Conservation (phyloP, 2,113 vertebrate genomes). For the Daboia siamensis region DNA sequence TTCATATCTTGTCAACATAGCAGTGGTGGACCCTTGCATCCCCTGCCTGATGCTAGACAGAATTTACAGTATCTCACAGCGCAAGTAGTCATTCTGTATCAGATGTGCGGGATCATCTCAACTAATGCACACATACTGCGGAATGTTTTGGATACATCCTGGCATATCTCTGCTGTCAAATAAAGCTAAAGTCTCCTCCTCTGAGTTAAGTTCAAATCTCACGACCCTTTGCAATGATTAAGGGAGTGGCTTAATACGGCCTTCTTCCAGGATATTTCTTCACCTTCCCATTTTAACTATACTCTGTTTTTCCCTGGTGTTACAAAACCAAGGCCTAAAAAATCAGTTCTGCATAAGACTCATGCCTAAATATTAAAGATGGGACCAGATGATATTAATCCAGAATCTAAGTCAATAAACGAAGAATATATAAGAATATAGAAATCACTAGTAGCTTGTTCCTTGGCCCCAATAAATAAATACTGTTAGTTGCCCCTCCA, state of each 20-base stretch:
- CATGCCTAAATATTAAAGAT: neutral
- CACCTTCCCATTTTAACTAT: neutral
- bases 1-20: neutral
- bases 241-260: neutral
- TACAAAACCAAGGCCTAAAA: neutral
- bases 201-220: neutral
- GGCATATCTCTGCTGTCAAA: neutral
- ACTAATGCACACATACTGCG: neutral
- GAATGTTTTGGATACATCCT: neutral
- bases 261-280: neutral
- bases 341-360: neutral
- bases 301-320: neutral
- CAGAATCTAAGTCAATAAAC: neutral
- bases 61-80: neutral
- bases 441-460: neutral
- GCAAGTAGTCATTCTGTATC: neutral
- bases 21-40: neutral
- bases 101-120: neutral
- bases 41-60: neutral
- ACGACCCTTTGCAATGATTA: neutral
- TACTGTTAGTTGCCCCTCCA: neutral
- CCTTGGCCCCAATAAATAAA: neutral
- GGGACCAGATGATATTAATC: neutral
- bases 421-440: neutral
- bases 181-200: neutral